These are phyloP conservation scores for Pyrocephalus nanus DNA, from an alignment of 2,797 vertebrate genomes.

Conservation along the genomic window DNA sequence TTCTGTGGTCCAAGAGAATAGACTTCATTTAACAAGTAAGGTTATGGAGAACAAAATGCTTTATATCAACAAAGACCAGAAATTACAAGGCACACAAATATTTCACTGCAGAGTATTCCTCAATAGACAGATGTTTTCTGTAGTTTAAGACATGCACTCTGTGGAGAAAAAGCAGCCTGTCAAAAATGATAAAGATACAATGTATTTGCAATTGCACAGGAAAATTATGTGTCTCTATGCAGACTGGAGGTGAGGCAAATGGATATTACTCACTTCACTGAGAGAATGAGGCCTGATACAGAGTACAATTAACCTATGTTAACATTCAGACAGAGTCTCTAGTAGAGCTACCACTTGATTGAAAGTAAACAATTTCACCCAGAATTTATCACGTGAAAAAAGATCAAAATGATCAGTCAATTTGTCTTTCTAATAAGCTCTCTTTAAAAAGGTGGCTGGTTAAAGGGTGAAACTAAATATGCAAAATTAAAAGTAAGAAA, in stretches of 20 bases:
- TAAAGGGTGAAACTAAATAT: constrained; percentile 26
- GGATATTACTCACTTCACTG: neutral
- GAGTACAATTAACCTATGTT: neutral
- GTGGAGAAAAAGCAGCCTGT: neutral
- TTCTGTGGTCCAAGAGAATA: neutral
- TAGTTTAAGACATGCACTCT: neutral
- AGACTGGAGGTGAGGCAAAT: neutral
- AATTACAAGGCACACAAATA: neutral
- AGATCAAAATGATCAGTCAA: neutral
- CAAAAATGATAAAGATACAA: constrained; percentile 24
- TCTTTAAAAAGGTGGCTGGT: neutral
- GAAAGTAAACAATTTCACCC: neutral
- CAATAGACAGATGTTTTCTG: neutral
- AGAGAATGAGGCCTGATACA: neutral
- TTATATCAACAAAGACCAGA: neutral
- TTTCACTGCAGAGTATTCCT: neutral
- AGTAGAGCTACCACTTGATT: neutral
- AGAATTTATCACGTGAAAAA: neutral
- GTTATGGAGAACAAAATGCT: neutral
- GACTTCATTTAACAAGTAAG: neutral
- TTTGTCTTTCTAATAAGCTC: neutral
- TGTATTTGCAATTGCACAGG: neutral
- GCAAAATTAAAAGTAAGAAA: neutral
- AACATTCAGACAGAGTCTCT: neutral
- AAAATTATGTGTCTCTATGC: neutral